These are phyloP conservation scores for Leptinotarsa texana DNA, from an alignment of 1,140 invertebrate species.

Conservation along the genomic window DNA sequence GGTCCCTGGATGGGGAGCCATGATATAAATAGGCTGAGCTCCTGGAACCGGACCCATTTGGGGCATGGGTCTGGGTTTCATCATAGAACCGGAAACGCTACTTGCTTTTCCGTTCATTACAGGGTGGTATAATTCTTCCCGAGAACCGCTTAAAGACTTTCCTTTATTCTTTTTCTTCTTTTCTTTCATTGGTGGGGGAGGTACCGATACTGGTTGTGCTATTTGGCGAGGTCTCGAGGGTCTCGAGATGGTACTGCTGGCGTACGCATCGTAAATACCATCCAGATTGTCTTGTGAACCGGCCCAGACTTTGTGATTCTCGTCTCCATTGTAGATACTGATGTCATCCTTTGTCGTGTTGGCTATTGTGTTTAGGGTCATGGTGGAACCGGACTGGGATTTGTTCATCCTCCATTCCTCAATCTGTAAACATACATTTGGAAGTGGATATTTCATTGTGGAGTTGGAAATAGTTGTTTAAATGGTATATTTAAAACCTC, in stretches of 20 bases:
- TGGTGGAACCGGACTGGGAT: constrained; percentile 60
- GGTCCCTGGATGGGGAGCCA: constrained; percentile 52
- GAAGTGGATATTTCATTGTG: no score
- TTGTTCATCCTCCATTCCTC: constrained; percentile 60
- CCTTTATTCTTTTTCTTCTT: constrained; percentile 65
- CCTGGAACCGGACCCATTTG: constrained; percentile 34
- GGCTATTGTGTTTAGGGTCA: constrained; percentile 62
- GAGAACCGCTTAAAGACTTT: constrained; percentile 51
- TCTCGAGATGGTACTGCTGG: constrained; percentile 72
- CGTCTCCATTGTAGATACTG: constrained; percentile 80
- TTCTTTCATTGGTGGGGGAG: constrained; percentile 74
- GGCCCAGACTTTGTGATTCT: constrained; percentile 93
- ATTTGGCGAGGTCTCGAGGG: constrained; percentile 80
- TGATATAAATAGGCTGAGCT: constrained; percentile 54
- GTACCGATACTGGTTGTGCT: constrained; percentile 73
- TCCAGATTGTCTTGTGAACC: constrained; percentile 75
- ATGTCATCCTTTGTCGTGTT: constrained; percentile 52
- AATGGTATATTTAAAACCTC: no score
- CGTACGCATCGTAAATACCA: constrained; percentile 73
- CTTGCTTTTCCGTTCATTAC: constrained; percentile 57
- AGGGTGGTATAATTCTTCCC: constrained; percentile 60
- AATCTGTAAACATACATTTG: constrained; percentile 46
- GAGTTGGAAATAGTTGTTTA: no score
- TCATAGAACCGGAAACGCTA: constrained; percentile 53
- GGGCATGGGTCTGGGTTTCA: constrained; percentile 48